Conservation (phyloP, 2,888 invertebrate species). For the Drosophila limbata region DNA sequence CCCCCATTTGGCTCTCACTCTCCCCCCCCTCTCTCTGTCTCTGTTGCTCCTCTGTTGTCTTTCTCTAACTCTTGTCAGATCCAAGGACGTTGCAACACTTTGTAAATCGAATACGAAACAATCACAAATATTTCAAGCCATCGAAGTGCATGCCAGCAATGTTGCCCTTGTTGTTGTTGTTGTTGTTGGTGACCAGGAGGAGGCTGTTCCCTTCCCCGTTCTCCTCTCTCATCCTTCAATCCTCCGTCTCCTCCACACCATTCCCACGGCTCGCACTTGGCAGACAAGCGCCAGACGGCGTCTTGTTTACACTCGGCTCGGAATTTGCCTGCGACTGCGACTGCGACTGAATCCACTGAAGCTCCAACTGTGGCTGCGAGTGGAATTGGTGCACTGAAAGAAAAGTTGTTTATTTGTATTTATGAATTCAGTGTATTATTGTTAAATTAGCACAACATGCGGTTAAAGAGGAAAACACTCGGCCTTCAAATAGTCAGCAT, state of each 20-base stretch:
- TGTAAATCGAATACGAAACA: constrained; percentile 77
- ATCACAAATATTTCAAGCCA: constrained; percentile 69
- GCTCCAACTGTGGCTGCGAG: constrained; percentile 13
- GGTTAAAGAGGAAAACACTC: too few species aligned
- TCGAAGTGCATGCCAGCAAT: constrained; percentile 49
- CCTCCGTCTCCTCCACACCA: background rate
- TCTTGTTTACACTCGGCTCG: constrained; percentile 73
- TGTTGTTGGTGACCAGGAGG: constrained; percentile 16
- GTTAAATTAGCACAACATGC: constrained; percentile 8
- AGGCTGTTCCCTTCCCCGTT: constrained; percentile 20
- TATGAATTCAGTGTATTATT: too few species aligned
- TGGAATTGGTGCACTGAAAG: constrained; percentile 3
- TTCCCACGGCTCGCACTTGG: constrained; percentile 65
- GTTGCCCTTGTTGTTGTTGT: constrained; percentile 11
- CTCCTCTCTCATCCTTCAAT: background rate
- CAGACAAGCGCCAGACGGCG: constrained; percentile 78
- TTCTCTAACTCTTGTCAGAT: constrained; percentile 20
- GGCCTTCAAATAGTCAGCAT: too few species aligned
- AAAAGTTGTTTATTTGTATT: too few species aligned
- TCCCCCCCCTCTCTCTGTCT: constrained; percentile 13
- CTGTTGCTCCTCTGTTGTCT: background rate
- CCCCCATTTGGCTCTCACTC: constrained; percentile 12
- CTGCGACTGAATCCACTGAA: constrained; percentile 17
- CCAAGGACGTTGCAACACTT: constrained; percentile 76
- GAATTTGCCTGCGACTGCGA: constrained; percentile 68